Evolutionary conservation across 2,888 invertebrate species (phyloP).

Genomic region (Athalia circularis): DNA sequence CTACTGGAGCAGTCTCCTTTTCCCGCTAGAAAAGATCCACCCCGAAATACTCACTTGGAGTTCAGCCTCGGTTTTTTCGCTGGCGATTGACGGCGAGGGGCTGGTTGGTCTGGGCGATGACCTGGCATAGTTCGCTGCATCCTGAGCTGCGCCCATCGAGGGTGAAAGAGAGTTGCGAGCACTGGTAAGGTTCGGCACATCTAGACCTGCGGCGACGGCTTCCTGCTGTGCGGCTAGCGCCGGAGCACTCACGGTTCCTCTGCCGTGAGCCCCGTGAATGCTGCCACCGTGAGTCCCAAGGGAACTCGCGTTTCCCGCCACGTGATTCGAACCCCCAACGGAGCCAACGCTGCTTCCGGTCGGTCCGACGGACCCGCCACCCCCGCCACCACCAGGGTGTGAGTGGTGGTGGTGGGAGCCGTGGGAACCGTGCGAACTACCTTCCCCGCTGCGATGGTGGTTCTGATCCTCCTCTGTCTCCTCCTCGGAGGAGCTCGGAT

Average conservation of each 20-base stretch:
- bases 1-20: no score
- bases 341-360: constrained; percentile 73
- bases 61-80: constrained; percentile 91
- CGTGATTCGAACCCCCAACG: constrained; percentile 62
- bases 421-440: constrained; percentile 64
- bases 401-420: constrained; percentile 73
- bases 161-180: constrained; percentile 75
- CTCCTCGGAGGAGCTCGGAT: constrained; percentile 97
- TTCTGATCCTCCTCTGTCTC: constrained; percentile 94
- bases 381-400: constrained; percentile 54
- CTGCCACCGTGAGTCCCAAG: constrained; percentile 53
- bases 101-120: constrained; percentile 88
- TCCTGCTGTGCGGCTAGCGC: constrained; percentile 52
- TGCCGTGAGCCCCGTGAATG: constrained; percentile 58
- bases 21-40: no score
- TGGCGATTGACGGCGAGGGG: constrained; percentile 93
- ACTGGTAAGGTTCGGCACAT: constrained; percentile 66
- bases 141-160: constrained; percentile 73
- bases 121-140: constrained; percentile 75
- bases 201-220: constrained; percentile 62
- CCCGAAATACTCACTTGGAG: constrained; percentile 78
- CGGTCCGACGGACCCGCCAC: constrained; percentile 56
- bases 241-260: constrained; percentile 52
- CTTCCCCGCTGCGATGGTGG: constrained; percentile 73
- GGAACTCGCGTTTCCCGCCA: constrained; percentile 38